Evolutionary conservation across 2,888 invertebrate genomes (phyloP), one percentile per base, ranked within the genome.

Genomic region (Tridacna crocea): DNA sequence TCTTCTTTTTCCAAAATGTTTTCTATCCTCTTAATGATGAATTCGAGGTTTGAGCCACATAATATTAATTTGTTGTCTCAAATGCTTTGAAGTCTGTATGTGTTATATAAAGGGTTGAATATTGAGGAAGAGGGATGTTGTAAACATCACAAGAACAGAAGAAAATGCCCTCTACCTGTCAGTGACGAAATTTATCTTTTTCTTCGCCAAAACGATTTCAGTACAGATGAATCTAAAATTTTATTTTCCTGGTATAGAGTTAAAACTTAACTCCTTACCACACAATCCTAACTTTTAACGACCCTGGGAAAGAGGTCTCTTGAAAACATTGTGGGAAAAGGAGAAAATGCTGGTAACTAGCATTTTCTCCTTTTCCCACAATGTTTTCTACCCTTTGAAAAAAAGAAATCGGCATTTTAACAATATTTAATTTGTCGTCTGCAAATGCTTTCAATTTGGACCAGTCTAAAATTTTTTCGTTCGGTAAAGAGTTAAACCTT

Each of bases 181-280:
- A 36, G 36, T 2, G 36, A 36, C 36, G 8, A 36, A 36, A 4
- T 8, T 36, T 8, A 36, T 8, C 36, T 2, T 36, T 36, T 36
- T 36, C 36, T 4, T 36, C 36, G 2, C 3, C 36, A 36, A 36
- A 36, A 36, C 8, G 36, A 36, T 36, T 36, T 36, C 36, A 36
- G 8, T 36, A 4, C 36, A 36, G 36, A 36, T 36, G 36, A 36
- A 10, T 60, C 11, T n/a, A 60, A 60, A n/a, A 60, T 60, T 60
- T 60, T 60, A n/a, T 60, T 60, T 0, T 60, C n/a, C 15, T 60
- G 60, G 60, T 2, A 60, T 15, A 11, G 15, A 17, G n/a, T 68
- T 68, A n/a, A n/a, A n/a, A n/a, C n/a, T n/a, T n/a, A 68, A 46
- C 68, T 10, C 47, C n/a, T 68, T 68, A 26, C 47, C 68, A 68